phyloP scores from a whole-genome alignment of 2,113 vertebrate species.

The Collichthys lucidus region DNA sequence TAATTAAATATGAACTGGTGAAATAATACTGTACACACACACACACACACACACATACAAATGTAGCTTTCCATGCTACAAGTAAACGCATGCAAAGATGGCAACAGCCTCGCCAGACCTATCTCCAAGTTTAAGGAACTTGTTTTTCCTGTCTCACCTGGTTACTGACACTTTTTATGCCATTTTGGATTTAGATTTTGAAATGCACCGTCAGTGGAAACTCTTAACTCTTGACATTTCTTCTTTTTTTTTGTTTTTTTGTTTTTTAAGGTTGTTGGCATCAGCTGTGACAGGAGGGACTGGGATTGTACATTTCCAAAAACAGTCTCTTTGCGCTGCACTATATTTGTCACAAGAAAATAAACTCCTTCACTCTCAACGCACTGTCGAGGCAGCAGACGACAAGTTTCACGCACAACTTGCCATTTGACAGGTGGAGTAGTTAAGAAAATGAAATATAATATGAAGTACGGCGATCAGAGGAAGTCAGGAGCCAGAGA shows the following conservation, averaged over 20 bases:
- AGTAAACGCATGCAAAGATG: neutral
- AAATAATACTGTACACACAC: neutral
- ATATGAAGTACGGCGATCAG: slow-evolving; percentile 1
- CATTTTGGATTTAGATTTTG: slow-evolving; percentile 14
- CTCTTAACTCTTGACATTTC: neutral
- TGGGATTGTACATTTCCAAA: neutral
- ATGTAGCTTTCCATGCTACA: neutral
- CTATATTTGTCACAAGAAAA: slow-evolving; percentile 5
- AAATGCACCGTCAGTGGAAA: neutral
- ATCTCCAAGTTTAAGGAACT: neutral
- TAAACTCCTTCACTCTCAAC: neutral
- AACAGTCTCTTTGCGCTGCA: neutral
- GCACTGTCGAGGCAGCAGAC: neutral
- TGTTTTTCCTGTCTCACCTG: neutral
- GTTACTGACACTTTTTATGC: neutral
- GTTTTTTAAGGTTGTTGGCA: neutral
- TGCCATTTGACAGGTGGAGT: neutral
- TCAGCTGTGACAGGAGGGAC: slow-evolving; percentile 17
- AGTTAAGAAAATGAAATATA: neutral
- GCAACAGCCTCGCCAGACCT: neutral
- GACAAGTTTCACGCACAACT: neutral
- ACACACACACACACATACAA: neutral
- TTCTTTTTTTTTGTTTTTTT: no score
- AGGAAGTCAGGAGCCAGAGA: neutral
- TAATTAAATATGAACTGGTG: neutral